Percentiles rank a stretch among this genome's conserved stretches.
Evolutionary conservation across 2,113 vertebrate genomes (phyloP).

Genomic region (Siniperca knerii): DNA sequence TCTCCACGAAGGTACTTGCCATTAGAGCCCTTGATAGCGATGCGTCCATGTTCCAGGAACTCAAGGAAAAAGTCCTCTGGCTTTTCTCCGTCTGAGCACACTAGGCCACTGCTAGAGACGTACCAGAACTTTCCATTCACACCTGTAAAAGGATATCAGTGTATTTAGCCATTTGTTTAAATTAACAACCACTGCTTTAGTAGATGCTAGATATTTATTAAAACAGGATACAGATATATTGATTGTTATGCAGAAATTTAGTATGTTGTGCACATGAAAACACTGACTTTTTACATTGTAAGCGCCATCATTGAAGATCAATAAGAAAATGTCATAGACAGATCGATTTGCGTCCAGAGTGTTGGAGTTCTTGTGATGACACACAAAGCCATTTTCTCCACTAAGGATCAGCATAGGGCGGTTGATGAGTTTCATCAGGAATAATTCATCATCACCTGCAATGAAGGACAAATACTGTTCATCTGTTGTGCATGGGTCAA

Average conservation of each 20-base stretch:
- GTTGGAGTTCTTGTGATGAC: conserved; percentile 93
- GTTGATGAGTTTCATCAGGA: conserved; percentile 95
- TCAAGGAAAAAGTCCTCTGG: conserved; percentile 96
- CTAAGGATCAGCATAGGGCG: conserved; percentile 94
- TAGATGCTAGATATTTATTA: neutral
- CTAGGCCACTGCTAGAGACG: conserved; percentile 88
- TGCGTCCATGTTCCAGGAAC: conserved; percentile 90
- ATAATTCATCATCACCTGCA: conserved; percentile 92
- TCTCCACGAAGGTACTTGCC: conserved; percentile 94
- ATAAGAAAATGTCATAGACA: conserved; percentile 92
- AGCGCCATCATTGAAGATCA: conserved; percentile 93
- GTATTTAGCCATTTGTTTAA: neutral
- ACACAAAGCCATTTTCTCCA: conserved; percentile 93
- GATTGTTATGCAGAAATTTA: neutral
- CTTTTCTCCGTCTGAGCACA: conserved; percentile 91
- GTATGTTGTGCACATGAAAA: neutral
- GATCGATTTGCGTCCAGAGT: conserved; percentile 94
- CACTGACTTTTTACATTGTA: conserved; percentile 93
- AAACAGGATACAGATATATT: neutral
- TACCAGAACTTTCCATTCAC: conserved; percentile 93
- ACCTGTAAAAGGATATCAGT: conserved; percentile 79
- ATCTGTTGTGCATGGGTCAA: neutral
- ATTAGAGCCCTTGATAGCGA: conserved; percentile 91
- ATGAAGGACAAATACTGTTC: neutral
- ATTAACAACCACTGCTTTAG: neutral